These are phyloP conservation scores for Echiichthys vipera DNA, from an alignment of 2,797 vertebrate species.

Conservation along the genomic window DNA sequence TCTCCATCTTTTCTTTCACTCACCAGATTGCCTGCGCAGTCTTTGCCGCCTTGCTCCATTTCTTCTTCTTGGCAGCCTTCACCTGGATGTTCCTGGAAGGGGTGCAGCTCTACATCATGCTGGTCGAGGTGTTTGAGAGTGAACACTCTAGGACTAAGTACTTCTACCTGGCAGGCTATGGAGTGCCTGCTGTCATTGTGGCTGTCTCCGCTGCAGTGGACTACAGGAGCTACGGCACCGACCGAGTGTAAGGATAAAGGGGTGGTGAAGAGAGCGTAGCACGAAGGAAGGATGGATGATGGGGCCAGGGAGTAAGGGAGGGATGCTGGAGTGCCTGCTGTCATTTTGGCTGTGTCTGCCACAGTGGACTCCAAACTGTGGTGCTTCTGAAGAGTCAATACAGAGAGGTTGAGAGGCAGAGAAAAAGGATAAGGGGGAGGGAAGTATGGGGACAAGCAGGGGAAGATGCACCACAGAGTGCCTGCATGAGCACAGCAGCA, in stretches of 20 bases:
- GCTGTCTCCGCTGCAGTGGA: constrained; percentile 96
- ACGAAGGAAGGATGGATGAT: constrained; percentile 50
- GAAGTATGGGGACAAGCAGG: constrained; percentile 38
- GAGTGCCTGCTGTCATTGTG: constrained; percentile 96
- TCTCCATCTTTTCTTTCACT: constrained; percentile 51
- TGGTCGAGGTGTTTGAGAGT: constrained; percentile 98
- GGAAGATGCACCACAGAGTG: constrained; percentile 56
- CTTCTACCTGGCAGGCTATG: constrained; percentile 97
- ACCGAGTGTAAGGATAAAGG: constrained; percentile 93
- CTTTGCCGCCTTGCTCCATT: constrained; percentile 96
- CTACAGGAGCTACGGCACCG: constrained; percentile 97
- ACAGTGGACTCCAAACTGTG: constrained; percentile 69
- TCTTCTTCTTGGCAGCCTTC: constrained; percentile 99
- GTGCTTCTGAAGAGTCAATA: constrained; percentile 72
- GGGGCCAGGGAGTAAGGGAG: constrained; percentile 24
- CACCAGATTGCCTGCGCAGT: constrained; percentile 95
- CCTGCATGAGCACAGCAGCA: constrained; percentile 53
- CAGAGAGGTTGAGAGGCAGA: constrained; percentile 55
- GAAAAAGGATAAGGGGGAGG: constrained; percentile 31
- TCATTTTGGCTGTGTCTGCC: constrained; percentile 72
- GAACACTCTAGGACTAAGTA: constrained; percentile 97
- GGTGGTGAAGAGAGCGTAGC: constrained; percentile 2
- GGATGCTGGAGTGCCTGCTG: constrained; percentile 71
- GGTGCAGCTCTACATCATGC: constrained; percentile 99
- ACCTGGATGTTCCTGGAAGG: constrained; percentile 99